phyloP scores from a whole-genome alignment of 2,888 invertebrate genomes.

The Tenthredo scrophulariae region DNA sequence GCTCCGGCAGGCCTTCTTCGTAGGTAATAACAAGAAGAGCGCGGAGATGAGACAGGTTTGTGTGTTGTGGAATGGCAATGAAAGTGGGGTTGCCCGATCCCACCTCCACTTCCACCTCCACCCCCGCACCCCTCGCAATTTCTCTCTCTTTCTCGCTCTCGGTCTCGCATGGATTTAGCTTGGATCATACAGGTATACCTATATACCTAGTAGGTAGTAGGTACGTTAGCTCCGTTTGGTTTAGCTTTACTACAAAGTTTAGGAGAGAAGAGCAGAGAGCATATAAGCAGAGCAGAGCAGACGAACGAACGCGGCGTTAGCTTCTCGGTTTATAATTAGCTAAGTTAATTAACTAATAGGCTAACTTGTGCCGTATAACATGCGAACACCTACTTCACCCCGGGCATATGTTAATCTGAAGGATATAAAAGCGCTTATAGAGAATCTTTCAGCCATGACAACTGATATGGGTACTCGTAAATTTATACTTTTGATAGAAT shows the following conservation, averaged over 20 bases:
- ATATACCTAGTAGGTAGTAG: background rate
- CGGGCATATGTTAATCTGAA: background rate
- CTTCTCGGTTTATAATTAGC: conserved; percentile 15
- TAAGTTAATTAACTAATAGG: conserved; percentile 28
- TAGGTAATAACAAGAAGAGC: conserved; percentile 73
- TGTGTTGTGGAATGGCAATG: conserved; percentile 50
- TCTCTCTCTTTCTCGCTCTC: background rate
- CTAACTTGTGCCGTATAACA: background rate
- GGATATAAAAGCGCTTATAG: background rate
- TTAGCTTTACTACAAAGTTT: background rate
- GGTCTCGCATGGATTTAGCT: background rate
- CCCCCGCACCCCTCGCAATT: background rate
- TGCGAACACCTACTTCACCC: background rate
- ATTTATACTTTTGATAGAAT: background rate
- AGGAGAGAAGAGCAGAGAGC: background rate
- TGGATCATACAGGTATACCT: background rate
- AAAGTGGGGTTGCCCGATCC: conserved; percentile 41
- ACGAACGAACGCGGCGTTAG: background rate
- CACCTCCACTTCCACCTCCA: background rate
- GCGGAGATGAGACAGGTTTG: conserved; percentile 74
- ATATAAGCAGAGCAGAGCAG: background rate
- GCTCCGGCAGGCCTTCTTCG: conserved; percentile 59
- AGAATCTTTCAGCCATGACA: background rate
- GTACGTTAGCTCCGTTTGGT: conserved; percentile 12
- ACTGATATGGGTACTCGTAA: background rate